Conservation (phyloP, 2,888 invertebrate species). For the Watsonalla cultraria region DNA sequence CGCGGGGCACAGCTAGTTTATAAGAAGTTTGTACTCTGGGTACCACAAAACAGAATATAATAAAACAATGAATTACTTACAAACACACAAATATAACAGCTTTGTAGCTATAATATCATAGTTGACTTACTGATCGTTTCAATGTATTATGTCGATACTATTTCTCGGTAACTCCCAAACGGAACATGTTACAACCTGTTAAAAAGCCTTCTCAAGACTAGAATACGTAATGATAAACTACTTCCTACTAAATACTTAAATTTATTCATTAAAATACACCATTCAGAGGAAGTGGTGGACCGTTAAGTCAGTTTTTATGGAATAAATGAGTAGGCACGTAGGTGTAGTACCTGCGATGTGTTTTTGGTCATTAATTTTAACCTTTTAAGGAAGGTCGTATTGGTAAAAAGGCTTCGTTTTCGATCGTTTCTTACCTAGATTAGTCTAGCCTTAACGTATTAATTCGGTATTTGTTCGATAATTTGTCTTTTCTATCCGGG, state of each 20-base stretch:
- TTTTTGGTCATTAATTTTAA: not conserved
- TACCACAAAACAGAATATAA: too few relatives aligned
- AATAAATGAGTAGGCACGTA: not conserved
- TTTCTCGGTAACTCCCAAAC: conserved; percentile 14
- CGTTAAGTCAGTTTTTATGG: conserved; percentile 7
- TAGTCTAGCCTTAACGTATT: too few relatives aligned
- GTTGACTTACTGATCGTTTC: not conserved
- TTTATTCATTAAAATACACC: conserved; percentile 11
- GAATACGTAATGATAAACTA: conserved; percentile 17
- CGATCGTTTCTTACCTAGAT: too few relatives aligned
- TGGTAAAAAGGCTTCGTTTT: too few relatives aligned
- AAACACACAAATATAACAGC: too few relatives aligned
- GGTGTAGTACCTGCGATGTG: not conserved
- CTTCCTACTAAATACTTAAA: conserved; percentile 22
- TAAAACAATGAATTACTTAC: too few relatives aligned
- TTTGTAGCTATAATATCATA: not conserved
- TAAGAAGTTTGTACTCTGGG: too few relatives aligned
- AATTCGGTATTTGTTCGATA: too few relatives aligned
- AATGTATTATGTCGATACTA: conserved; percentile 5
- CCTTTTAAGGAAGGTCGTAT: not conserved
- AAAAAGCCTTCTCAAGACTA: conserved; percentile 16
- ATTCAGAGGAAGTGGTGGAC: conserved; percentile 6
- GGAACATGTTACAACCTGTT: conserved; percentile 24
- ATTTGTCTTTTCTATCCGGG: too few relatives aligned
- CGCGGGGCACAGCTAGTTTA: too few relatives aligned